Evolutionary conservation across 2,797 vertebrate genomes (phyloP), one percentile per base, ranked within the genome.

Genomic region (Hydrocynus forskahlii): DNA sequence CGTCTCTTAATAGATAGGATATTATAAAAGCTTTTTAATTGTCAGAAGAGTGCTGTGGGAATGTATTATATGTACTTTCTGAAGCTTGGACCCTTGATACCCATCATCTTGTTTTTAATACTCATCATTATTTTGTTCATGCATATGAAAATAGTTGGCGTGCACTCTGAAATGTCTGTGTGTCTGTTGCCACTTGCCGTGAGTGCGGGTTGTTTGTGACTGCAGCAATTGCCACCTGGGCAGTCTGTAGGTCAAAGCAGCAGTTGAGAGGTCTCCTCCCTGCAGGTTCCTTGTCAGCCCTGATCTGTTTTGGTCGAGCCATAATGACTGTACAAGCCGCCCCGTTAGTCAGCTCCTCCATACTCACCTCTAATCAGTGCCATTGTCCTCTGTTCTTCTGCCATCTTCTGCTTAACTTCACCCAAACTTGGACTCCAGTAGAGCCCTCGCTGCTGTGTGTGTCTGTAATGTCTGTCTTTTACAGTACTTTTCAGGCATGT

Each of bases 361-460:
- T 77, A 67, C 79, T 85, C 57, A 71, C 52, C 87, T 72, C 81
- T 91, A 90, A 92, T 88, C 88, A 76, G 38, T 63, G 40, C 71
- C 52, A 50, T 40, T 76, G 60, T 78, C 38, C 59, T 29, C 66
- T 78, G 67, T 38, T 70, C 71, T 70, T 79, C 78, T 76, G 62
- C 59, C 57, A 70, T 73, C 89, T 89, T 82, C 88, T 88, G 85
- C 90, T 84, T 90, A 89, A 87, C 86, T 92, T 93, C 87, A 83
- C 77, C 19, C 59, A 57, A 78, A 83, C 82, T 86, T 81, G 86
- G 78, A 85, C 64, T 29, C 64, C 63, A 66, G 68, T 73, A 77
- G 69, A 23, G 48, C 25, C 80, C 85, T 87, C 71, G 48, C 67
- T 84, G 81, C 82, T 86, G 81, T 63, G 35, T 12, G 68, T 25